A percentile compares a stretch with the other conserved stretches of the same genome.
Evolutionary conservation across 2,797 vertebrate genomes (phyloP).

Genomic region (Tadarida brasiliensis): DNA sequence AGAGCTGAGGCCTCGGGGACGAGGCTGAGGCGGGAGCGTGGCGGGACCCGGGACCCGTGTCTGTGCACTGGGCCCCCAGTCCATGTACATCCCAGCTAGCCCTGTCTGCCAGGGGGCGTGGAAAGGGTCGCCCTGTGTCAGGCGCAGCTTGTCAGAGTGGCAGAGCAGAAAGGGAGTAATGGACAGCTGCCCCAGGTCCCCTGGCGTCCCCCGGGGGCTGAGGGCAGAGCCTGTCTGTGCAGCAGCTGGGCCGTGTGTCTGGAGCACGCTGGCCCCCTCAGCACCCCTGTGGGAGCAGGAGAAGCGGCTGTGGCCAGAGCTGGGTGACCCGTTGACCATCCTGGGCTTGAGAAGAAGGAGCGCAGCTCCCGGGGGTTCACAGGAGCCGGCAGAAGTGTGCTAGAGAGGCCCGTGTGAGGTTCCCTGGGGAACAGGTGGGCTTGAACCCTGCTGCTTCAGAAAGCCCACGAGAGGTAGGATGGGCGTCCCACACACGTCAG

Average conservation of each 20-base stretch:
- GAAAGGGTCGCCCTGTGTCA: slow-evolving; percentile 67
- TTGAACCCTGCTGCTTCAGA: neutral
- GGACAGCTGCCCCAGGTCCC: too few relatives aligned
- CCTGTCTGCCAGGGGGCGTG: slow-evolving; percentile 56
- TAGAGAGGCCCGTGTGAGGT: neutral
- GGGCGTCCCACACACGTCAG: neutral
- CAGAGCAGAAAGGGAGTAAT: neutral
- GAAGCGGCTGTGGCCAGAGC: neutral
- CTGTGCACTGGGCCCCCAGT: neutral
- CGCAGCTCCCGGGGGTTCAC: neutral
- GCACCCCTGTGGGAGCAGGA: neutral
- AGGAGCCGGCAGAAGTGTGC: neutral
- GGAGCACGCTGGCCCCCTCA: neutral
- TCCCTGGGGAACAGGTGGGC: neutral
- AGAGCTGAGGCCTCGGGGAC: neutral
- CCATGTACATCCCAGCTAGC: slow-evolving; percentile 7
- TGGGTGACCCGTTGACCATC: neutral
- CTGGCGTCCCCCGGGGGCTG: neutral
- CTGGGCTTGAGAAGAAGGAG: neutral
- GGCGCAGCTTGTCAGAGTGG: slow-evolving; percentile 57
- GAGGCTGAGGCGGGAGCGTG: neutral
- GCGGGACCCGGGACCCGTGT: slow-evolving; percentile 42
- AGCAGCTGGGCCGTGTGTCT: fast-evolving
- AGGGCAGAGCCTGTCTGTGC: neutral
- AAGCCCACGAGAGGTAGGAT: neutral